Conservation (phyloP, 2,113 vertebrate genomes). For the Catharus minimus region DNA sequence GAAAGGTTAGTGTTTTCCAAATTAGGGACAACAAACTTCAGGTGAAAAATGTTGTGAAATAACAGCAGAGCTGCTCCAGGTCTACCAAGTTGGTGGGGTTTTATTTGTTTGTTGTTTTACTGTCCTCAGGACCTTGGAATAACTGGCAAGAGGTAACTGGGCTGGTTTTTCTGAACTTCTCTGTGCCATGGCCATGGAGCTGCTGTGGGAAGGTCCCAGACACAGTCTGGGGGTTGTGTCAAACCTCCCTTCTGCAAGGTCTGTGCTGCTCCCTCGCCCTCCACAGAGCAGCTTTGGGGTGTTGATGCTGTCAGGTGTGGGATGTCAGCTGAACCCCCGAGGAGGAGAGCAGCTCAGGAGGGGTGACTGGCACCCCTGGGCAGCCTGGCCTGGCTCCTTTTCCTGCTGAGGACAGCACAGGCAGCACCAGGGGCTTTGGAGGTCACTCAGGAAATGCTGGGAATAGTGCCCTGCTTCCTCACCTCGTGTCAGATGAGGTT, state of each 20-base stretch:
- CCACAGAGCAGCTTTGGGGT: rapidly evolving
- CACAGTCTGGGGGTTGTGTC: background rate
- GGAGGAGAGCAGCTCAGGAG: rapidly evolving
- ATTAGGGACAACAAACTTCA: background rate
- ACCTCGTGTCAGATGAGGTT: background rate
- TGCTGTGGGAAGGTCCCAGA: conserved; percentile 23
- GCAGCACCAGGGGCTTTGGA: background rate
- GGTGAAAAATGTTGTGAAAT: background rate
- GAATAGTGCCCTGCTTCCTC: background rate
- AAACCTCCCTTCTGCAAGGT: background rate
- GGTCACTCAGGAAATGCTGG: rapidly evolving
- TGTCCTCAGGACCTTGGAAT: background rate
- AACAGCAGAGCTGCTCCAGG: background rate
- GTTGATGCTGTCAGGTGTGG: background rate
- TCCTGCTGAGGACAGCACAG: background rate
- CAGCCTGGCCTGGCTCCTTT: background rate
- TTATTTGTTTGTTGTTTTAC: background rate
- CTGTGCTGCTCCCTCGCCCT: background rate
- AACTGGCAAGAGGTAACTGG: background rate
- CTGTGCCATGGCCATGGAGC: background rate
- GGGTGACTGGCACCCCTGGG: background rate
- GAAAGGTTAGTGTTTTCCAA: background rate
- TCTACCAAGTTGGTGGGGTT: rapidly evolving
- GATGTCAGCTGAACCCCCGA: background rate
- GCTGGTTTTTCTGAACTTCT: background rate